Base-by-base conservation (phyloP, 1,140 invertebrate genomes). In the Choristoneura fumiferana region DNA sequence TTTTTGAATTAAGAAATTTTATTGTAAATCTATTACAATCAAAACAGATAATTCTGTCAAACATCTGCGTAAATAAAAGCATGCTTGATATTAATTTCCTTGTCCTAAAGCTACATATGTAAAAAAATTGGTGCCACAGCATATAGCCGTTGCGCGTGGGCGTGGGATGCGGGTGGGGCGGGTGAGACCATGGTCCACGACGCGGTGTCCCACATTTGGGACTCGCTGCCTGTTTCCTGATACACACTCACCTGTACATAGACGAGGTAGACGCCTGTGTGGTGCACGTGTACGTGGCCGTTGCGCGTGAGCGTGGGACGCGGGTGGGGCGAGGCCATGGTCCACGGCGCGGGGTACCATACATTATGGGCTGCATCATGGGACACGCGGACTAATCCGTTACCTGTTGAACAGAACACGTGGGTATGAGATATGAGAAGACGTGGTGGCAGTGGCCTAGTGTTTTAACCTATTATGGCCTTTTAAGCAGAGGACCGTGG, bases 331-430 rank as follows among this genome's bases (percentile, higher is more conserved):
- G 84, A 73, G 15, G 73, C 69, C 8, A 64, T 18, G 1, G 84
- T 87, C 84, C 84, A 87, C 0, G 70, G 67, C 8, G 84, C 54
- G 0, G 84, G 84, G 57, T 81, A 86, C 84, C 84, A 87, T 58
- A 87, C 84, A 62, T 85, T 74, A 59, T 85, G 82, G 0, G 70
- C 59, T 1, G 73, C 72, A 22, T 71, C 82, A 54, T 87, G 84
- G 0, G 77, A 57, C 34, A 84, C 73, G 13, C 82, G 79, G 0
- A 87, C 63, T 9, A 87, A 57, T 1, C 84, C 84, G 57, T 87
- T 87, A 58, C 84, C 84, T 87, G 54, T 8, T n/a, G n/a, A n/a
- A n/a, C n/a, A 29, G 22, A 6, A 29, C 2, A 29, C 2, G 22
- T n/a, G n/a, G n/a, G n/a, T n/a, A n/a, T n/a, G n/a, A n/a, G n/a